Conservation (phyloP, 2,113 vertebrate genomes). For the Sylvietta virens region DNA sequence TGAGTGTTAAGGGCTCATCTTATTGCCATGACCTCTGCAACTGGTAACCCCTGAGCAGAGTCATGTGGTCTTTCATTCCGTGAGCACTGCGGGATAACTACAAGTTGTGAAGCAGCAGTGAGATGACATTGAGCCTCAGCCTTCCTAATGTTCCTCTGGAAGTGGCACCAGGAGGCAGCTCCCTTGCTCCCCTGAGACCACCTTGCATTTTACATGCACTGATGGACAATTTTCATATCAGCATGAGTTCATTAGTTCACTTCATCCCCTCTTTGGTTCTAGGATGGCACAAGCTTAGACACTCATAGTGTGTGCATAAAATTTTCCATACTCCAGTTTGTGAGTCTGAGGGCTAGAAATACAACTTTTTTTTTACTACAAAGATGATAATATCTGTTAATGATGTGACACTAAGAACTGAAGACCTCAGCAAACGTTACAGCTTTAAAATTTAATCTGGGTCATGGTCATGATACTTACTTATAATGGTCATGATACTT, state of each 20-base stretch:
- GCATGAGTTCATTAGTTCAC: neutral
- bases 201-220: neutral
- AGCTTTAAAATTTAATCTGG: neutral
- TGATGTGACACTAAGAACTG: neutral
- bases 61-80: neutral
- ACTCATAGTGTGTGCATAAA: fast-evolving
- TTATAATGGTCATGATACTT: neutral
- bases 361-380: neutral
- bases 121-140: neutral
- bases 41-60: neutral
- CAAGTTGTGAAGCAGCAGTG: neutral
- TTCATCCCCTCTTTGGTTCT: neutral
- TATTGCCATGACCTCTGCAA: fast-evolving
- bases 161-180: neutral
- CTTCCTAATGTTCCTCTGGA: neutral
- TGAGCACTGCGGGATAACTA: neutral
- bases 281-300: neutral
- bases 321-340: neutral
- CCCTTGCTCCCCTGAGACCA: neutral
- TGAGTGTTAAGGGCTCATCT: neutral
- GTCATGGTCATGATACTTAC: neutral
- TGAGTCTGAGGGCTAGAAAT: neutral
- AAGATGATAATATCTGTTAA: neutral
- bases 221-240: neutral
- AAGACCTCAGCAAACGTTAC: neutral